Evolutionary conservation across 2,797 vertebrate species (phyloP).

Genomic region (Nyctibius grandis): DNA sequence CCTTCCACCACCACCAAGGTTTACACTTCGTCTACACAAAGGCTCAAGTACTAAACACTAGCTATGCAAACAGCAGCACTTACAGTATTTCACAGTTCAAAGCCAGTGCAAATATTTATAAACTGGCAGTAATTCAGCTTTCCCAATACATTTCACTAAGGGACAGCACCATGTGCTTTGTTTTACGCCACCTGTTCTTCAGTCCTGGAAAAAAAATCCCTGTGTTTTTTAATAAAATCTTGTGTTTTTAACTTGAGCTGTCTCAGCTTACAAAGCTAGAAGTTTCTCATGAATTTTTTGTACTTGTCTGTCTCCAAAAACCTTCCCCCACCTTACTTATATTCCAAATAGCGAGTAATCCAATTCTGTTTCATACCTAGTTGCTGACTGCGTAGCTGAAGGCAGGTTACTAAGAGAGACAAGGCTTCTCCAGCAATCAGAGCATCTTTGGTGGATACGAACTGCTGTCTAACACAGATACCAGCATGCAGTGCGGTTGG

Average conservation of each 20-base stretch:
- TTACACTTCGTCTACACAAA: not conserved
- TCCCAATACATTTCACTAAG: not conserved
- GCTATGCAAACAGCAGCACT: not conserved
- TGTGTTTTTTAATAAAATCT: not conserved
- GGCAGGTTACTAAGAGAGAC: constrained; percentile 94
- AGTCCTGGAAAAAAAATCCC: not conserved
- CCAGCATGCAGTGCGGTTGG: constrained; percentile 90
- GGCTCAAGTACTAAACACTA: not conserved
- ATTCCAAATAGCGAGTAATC: not conserved
- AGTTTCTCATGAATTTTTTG: rapidly evolving
- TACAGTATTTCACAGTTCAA: not conserved
- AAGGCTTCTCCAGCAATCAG: constrained; percentile 96
- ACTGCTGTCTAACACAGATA: constrained; percentile 94
- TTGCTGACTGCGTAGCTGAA: constrained; percentile 95
- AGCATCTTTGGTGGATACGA: constrained; percentile 94
- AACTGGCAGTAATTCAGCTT: not conserved
- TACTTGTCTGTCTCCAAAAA: not conserved
- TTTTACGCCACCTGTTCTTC: not conserved
- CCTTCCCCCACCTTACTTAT: not conserved
- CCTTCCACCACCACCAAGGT: not conserved
- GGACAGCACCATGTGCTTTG: not conserved
- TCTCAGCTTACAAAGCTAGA: not conserved
- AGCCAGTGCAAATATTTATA: constrained; percentile 34
- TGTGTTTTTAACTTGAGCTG: not conserved
- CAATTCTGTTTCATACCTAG: constrained; percentile 76